Evolutionary conservation across 2,888 invertebrate genomes (phyloP), one percentile per base, ranked within the genome.

Genomic region (Torymus texanus): DNA sequence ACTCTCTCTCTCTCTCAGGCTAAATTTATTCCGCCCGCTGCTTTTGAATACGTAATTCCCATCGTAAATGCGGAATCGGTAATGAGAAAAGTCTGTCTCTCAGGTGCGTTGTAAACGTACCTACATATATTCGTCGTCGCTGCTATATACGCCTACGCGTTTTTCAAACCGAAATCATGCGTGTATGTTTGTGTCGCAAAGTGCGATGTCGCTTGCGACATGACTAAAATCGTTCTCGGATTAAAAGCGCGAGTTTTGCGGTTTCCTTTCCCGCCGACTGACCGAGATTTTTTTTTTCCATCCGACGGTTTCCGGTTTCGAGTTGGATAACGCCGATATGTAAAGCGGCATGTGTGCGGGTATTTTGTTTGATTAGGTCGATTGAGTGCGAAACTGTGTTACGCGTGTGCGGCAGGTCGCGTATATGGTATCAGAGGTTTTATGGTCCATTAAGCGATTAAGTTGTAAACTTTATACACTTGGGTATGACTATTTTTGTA

Each of bases 11-110:
- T 24, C 24, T 24, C 29, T 29, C 29, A 5, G 29, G 16, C n/a
- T 24, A 72, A 55, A 74, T 80, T 14, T 74, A 80, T 77, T 74
- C 74, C 74, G 68, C 74, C 74, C 73, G 77, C 74, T 74, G 61
- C 59, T 66, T 71, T 61, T 50, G 72, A 79, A 79, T 80, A 73
- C 58, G 56, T 75, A 77, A 77, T 68, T 41, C 50, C 59, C 14
- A 2, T 61, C n/a, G 53, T 70, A 77, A 74, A 80, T 58, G 68
- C 59, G 11, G 77, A 74, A 80, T 80, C 71, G 55, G 71, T 77
- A 78, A 78, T 78, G 77, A 78, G 77, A 71, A 78, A 75, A 71
- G 68, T 51, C 14, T 41, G 41, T 41, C 41, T 41, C 41, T 41
- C 41, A 41, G 8, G 41, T 41, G 41, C 41, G 41, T 8, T 41